Evolutionary conservation across 2,888 invertebrate genomes (phyloP).

Genomic region (Alentia gelatinosa): DNA sequence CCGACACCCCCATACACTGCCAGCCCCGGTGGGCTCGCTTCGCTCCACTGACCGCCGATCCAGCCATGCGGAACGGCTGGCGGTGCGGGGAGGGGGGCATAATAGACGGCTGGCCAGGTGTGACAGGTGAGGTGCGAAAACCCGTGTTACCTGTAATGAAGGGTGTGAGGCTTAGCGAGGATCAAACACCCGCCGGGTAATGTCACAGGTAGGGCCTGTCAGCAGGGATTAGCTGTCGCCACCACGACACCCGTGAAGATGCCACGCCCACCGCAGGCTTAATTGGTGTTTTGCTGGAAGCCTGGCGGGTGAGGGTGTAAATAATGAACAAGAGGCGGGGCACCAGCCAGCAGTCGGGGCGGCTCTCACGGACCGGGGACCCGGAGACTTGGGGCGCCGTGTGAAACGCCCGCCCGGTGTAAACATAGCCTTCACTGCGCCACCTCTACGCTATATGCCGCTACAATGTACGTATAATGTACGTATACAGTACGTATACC

Average conservation of each 20-base stretch:
- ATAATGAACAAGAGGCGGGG: neutral
- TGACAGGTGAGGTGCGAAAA: conserved; percentile 43
- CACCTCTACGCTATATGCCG: too few species aligned
- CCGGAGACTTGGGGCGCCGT: too few species aligned
- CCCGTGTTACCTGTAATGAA: conserved; percentile 29
- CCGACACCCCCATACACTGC: neutral
- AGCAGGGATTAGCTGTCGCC: neutral
- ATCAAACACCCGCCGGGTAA: conserved; percentile 17
- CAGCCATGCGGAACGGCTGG: neutral
- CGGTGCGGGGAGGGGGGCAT: neutral
- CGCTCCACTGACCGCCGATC: neutral
- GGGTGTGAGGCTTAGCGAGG: neutral
- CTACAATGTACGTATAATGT: too few species aligned
- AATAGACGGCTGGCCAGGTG: neutral
- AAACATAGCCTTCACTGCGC: too few species aligned
- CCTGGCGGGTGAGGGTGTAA: neutral
- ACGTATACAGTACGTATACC: too few species aligned
- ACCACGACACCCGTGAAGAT: neutral
- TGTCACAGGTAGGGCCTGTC: conserved; percentile 32
- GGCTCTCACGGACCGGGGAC: too few species aligned
- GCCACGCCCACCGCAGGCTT: conserved; percentile 25
- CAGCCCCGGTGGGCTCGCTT: neutral
- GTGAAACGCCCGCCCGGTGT: too few species aligned
- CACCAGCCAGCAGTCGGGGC: too few species aligned
- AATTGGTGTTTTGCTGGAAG: conserved; percentile 7